These are phyloP conservation scores for Corvus moneduloides DNA, from an alignment of 2,113 vertebrate genomes.

Conservation along the genomic window DNA sequence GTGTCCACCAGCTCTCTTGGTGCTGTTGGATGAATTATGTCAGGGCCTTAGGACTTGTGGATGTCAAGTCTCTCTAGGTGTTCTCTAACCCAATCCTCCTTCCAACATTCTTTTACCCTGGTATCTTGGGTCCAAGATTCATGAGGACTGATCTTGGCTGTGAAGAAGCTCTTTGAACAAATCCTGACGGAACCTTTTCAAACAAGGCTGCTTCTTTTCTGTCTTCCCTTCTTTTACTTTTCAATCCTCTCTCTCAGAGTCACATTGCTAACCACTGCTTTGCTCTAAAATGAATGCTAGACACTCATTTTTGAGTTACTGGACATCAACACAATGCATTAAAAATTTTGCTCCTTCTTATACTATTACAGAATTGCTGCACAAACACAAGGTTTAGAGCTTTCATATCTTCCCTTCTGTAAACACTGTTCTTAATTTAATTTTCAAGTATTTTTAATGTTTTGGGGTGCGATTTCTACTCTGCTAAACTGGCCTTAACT, in stretches of 20 bases:
- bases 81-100: not conserved
- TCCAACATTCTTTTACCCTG: not conserved
- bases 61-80: not conserved
- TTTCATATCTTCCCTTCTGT: not conserved
- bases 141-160: not conserved
- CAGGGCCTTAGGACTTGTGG: no score
- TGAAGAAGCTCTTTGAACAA: not conserved
- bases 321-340: no score
- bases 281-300: not conserved
- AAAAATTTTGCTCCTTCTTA: not conserved
- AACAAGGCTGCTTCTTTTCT: not conserved
- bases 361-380: not conserved
- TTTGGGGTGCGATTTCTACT: rapidly evolving
- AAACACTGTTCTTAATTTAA: not conserved
- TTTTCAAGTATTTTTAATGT: not conserved
- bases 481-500: not conserved
- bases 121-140: not conserved
- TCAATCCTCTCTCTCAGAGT: not conserved
- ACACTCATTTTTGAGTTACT: not conserved
- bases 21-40: not conserved
- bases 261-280: not conserved
- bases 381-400: not conserved
- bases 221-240: not conserved
- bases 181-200: not conserved
- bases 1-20: not conserved